Evolutionary conservation across 2,888 invertebrate genomes (phyloP), one percentile per base, ranked within the genome.

Genomic region (Gibbula magus): DNA sequence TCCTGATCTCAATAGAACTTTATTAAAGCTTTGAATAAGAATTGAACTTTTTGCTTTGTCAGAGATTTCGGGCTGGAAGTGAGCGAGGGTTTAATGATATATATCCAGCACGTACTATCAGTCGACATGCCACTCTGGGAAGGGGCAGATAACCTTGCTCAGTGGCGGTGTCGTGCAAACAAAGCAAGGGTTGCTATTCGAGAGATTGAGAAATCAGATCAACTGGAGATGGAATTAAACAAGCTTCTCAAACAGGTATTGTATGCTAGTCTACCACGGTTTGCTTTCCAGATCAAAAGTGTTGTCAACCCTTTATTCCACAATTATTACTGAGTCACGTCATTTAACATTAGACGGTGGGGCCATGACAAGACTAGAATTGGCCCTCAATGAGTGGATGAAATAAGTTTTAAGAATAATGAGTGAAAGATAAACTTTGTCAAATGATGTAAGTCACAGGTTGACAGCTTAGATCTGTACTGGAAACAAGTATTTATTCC

Each of bases 21-120:
- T 8, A 45, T 7, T 45, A 45, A 45, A 10, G 13, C 45, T 45
- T 45, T 45, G 45, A 45, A 13, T 7, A 45, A 13, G 45, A 45
- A 13, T 45, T 45, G 45, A 45, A 45, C 7, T 35, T 35, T 35
- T 35, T 13, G 32, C 7, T 0, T 18, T n/a, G 13, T 73, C 82
- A 91, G 91, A 35, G 85, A 87, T 25, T 90, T 89, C 80, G 80
- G 84, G 22, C 75, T 91, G 78, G 88, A 89, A 53, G 84, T 83
- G 75, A 86, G 87, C 79, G 85, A 88, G 25, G 90, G 89, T 0
- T 77, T 90, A 61, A 75, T 90, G 53, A 80, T 86, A 70, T 89
- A 88, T 76, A 77, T 91, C 20, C 87, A 90, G 52, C 81, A 86
- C 32, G 78, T 89, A 56, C 85, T 90, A 79, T 52, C 53, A 16